Percentiles rank a stretch among this genome's conserved stretches.
Evolutionary conservation across 2,113 vertebrate species (phyloP).

Genomic region (Gymnocephalus cernua): DNA sequence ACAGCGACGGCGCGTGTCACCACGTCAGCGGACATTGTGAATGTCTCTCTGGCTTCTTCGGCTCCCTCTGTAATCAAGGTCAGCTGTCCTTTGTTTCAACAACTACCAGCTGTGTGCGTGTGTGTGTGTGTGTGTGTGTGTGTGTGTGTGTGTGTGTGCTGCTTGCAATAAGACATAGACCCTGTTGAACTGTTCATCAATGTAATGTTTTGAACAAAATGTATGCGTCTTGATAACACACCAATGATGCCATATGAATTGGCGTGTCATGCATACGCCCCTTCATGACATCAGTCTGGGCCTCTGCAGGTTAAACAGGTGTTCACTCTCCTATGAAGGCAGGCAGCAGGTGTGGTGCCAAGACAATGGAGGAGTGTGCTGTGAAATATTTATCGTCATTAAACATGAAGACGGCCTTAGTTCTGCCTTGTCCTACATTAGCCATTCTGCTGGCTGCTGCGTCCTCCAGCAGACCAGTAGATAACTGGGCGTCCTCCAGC

Average conservation of each 20-base stretch:
- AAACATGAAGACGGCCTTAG: constrained; percentile 53
- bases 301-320: constrained; percentile 60
- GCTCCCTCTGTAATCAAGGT: constrained; percentile 94
- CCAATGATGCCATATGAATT: too few species aligned
- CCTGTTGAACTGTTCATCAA: too few species aligned
- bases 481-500: too few species aligned
- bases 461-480: constrained; percentile 28
- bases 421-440: constrained; percentile 45
- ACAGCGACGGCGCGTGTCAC: constrained; percentile 90
- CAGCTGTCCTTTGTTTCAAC: not conserved
- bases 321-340: constrained; percentile 43
- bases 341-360: constrained; percentile 21
- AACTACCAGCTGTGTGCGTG: not conserved
- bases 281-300: too few species aligned
- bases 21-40: constrained; percentile 90
- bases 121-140: too few species aligned
- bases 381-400: constrained; percentile 75
- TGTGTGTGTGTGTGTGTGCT: too few species aligned
- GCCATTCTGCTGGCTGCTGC: constrained; percentile 60
- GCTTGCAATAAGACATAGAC: too few species aligned
- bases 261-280: too few species aligned
- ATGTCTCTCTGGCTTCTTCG: constrained; percentile 91
- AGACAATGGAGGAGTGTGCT: constrained; percentile 26
- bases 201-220: too few species aligned
- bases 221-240: too few species aligned